These are phyloP conservation scores for Bombus terrestris DNA, from an alignment of 1,140 invertebrate genomes.

Conservation along the genomic window DNA sequence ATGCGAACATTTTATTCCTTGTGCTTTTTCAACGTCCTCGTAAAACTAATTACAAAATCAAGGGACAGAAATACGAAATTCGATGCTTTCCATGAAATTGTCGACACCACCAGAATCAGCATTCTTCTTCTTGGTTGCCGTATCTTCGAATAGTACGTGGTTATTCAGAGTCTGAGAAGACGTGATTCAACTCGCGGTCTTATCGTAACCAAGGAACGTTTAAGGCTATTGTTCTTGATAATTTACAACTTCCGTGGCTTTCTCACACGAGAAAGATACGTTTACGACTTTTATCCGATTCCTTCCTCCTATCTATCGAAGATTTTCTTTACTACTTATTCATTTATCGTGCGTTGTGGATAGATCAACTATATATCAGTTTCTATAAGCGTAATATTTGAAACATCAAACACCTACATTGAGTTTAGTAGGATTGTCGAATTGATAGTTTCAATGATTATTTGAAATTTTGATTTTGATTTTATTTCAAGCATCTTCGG, in stretches of 20 bases:
- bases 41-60: neutral
- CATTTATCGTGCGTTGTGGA: neutral
- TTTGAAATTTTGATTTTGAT: neutral
- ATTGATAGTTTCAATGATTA: neutral
- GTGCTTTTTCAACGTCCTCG: neutral
- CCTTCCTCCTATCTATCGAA: neutral
- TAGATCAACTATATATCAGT: too few species aligned
- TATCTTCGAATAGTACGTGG: neutral
- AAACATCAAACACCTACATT: neutral
- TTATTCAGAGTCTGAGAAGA: neutral
- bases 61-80: neutral
- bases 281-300: conserved; percentile 18
- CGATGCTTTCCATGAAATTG: neutral
- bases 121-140: neutral
- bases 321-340: conserved; percentile 12
- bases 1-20: neutral
- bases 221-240: conserved; percentile 22
- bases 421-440: too few species aligned
- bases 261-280: neutral
- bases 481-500: neutral
- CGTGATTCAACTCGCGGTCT: conserved; percentile 2
- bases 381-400: neutral
- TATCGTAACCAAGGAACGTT: neutral
- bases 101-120: neutral
- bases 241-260: conserved; percentile 29